Evolutionary conservation across 2,113 vertebrate species (phyloP).

Genomic region (Anthoscopus minutus): DNA sequence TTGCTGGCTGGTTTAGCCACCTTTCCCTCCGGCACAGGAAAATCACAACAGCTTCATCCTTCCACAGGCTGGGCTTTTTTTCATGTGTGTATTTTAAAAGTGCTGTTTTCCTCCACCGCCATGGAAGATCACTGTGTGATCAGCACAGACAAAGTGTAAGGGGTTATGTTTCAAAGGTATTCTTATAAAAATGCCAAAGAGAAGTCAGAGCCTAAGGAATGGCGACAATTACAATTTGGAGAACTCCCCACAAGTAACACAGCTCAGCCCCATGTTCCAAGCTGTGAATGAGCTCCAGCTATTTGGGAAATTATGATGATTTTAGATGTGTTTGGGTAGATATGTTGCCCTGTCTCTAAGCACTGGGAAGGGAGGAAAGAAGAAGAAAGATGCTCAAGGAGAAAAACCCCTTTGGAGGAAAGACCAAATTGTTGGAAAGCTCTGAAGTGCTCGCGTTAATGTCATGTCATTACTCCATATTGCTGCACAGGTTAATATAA

Average conservation of each 20-base stretch:
- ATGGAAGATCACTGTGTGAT: not conserved
- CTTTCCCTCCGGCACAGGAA: not conserved
- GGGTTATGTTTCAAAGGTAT: not conserved
- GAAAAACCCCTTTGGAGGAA: conserved; percentile 44
- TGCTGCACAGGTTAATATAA: conserved; percentile 82
- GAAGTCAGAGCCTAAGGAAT: not conserved
- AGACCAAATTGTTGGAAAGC: conserved; percentile 55
- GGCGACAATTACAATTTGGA: not conserved
- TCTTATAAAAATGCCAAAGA: not conserved
- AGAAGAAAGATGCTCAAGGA: conserved; percentile 4
- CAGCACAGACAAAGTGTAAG: not conserved
- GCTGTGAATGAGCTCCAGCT: not conserved
- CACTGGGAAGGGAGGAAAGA: not conserved
- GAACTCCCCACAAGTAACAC: not conserved
- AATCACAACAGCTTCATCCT: not conserved
- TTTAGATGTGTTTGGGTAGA: not conserved
- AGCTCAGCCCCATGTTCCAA: not conserved
- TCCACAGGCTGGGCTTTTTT: not conserved
- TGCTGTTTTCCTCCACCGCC: not conserved
- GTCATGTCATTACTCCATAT: conserved; percentile 77
- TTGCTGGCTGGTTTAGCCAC: not conserved
- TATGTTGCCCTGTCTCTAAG: conserved; percentile 41
- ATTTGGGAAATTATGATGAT: not conserved
- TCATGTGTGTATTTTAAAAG: not conserved
- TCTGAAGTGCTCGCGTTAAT: conserved; percentile 72